phyloP scores from a whole-genome alignment of 1,140 invertebrate genomes.

The Sitophilus oryzae region DNA sequence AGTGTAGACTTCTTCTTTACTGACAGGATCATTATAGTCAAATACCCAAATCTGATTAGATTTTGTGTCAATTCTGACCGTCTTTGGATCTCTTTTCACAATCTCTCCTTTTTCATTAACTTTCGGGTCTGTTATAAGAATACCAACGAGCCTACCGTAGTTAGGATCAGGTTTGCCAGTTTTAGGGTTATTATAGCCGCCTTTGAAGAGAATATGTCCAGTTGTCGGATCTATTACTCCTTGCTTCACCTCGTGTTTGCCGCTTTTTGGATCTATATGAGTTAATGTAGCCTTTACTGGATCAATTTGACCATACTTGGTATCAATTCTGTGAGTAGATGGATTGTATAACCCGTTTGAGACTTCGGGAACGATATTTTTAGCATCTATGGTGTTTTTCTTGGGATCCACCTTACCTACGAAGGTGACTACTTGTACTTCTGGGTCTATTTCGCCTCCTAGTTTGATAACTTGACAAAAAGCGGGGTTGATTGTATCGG shows the following conservation, averaged over 20 bases:
- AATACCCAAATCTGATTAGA: constrained; percentile 60
- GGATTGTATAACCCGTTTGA: constrained; percentile 59
- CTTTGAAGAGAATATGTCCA: constrained; percentile 49
- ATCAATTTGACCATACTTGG: constrained; percentile 62
- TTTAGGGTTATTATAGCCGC: constrained; percentile 52
- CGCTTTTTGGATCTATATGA: constrained; percentile 53
- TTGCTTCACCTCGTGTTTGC: constrained; percentile 49
- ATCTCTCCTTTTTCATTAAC: constrained; percentile 56
- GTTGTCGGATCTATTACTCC: constrained; percentile 51
- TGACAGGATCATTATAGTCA: constrained; percentile 62
- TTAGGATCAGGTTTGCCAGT: constrained; percentile 52
- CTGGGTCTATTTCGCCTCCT: constrained; percentile 50
- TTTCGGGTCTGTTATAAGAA: constrained; percentile 55
- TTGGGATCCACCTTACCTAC: constrained; percentile 54
- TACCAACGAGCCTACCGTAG: constrained; percentile 56
- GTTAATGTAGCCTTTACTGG: constrained; percentile 59
- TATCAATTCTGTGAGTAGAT: constrained; percentile 58
- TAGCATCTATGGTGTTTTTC: constrained; percentile 57
- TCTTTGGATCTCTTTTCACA: constrained; percentile 58
- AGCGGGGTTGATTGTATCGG: constrained; percentile 55
- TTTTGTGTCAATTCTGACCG: constrained; percentile 59
- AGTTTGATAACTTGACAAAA: constrained; percentile 51
- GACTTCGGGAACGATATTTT: constrained; percentile 54
- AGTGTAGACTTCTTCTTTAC: constrained; percentile 61
- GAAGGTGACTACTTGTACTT: constrained; percentile 50